phyloP scores from a whole-genome alignment of 2,797 vertebrate species.

The Ctenopoma multispine region DNA sequence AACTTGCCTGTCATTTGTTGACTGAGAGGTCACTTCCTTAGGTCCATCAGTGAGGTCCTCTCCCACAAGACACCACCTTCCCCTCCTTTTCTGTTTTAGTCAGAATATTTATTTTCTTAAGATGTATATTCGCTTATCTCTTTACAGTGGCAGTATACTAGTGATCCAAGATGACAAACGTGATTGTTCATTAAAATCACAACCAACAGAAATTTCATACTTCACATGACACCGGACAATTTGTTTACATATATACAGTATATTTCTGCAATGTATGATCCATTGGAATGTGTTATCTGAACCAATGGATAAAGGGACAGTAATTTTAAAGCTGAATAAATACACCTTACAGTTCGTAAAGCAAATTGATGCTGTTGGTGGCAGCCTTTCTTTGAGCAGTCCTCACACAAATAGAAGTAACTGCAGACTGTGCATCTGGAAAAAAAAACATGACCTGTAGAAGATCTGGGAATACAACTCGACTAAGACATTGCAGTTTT shows the following conservation, averaged over 20 bases:
- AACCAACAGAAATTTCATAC: too few relatives aligned
- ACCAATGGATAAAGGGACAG: too few relatives aligned
- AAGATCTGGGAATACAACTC: neutral
- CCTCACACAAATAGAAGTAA: conserved; percentile 81
- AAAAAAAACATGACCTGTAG: conserved; percentile 13
- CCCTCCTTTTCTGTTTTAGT: conserved; percentile 79
- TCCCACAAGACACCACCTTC: conserved; percentile 71
- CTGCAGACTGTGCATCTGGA: conserved; percentile 78
- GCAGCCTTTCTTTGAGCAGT: conserved; percentile 65
- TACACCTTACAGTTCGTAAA: conserved; percentile 75
- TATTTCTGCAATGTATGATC: neutral
- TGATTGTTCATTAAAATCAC: too few relatives aligned
- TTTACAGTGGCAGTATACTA: neutral
- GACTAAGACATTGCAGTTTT: neutral
- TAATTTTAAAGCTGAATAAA: neutral
- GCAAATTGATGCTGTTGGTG: conserved; percentile 78
- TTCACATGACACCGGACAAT: too few relatives aligned
- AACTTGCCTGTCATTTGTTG: conserved; percentile 35
- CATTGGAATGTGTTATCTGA: too few relatives aligned
- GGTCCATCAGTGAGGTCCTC: conserved; percentile 15
- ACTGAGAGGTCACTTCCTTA: conserved; percentile 7
- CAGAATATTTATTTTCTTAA: neutral
- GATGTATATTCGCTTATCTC: too few relatives aligned
- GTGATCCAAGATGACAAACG: too few relatives aligned
- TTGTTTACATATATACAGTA: neutral